Evolutionary conservation across 2,113 vertebrate genomes (phyloP).

Genomic region (Petrocephalus zakoni): DNA sequence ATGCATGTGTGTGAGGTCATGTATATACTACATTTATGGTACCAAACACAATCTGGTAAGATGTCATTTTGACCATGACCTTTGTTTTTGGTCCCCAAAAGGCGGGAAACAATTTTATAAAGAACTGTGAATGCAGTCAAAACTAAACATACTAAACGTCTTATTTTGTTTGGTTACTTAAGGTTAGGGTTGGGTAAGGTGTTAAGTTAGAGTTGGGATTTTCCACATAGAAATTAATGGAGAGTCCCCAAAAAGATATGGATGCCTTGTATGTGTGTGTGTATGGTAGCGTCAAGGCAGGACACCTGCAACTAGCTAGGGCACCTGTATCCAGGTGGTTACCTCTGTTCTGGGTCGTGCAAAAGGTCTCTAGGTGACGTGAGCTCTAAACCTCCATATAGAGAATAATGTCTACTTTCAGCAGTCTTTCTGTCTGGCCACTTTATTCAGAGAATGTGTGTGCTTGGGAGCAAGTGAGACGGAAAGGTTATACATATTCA

Average conservation of each 20-base stretch:
- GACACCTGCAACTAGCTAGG: no score
- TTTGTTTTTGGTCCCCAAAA: background rate
- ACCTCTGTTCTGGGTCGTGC: background rate
- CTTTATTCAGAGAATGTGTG: background rate
- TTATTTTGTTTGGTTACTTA: background rate
- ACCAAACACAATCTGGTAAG: background rate
- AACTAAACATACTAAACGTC: background rate
- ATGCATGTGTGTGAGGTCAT: background rate
- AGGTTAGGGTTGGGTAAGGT: background rate
- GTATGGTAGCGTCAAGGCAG: background rate
- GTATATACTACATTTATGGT: background rate
- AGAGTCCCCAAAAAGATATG: background rate
- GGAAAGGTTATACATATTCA: slow-evolving; percentile 16
- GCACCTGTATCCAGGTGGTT: background rate
- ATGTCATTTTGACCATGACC: background rate
- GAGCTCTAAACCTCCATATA: background rate
- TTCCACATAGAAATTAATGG: background rate
- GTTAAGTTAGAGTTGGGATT: background rate
- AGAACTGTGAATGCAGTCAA: background rate
- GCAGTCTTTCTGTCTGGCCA: background rate
- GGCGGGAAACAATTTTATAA: background rate
- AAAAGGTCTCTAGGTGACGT: slow-evolving; percentile 38
- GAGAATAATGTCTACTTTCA: background rate
- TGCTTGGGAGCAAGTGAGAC: background rate
- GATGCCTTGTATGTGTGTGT: background rate